Conservation (phyloP, 2,113 vertebrate genomes). For the Etheostoma spectabile region DNA sequence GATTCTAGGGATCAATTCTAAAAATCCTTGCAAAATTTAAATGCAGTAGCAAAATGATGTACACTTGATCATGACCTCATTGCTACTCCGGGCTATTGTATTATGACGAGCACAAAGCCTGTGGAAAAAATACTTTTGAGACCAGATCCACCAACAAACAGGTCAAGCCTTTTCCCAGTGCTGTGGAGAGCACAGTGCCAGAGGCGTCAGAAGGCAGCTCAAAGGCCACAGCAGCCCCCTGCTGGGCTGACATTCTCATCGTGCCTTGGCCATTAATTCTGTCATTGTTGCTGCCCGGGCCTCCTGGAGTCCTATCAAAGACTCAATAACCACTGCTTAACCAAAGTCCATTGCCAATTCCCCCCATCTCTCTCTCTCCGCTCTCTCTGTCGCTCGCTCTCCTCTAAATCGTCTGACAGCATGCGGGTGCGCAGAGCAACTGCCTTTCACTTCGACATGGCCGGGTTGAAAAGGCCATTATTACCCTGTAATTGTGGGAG, state of each 20-base stretch:
- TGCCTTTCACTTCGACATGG: constrained; percentile 72
- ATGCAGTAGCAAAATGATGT: constrained; percentile 2
- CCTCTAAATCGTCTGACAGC: constrained; percentile 70
- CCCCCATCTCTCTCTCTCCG: constrained; percentile 45
- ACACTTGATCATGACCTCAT: constrained; percentile 38
- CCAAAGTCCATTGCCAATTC: constrained; percentile 78
- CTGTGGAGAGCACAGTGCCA: constrained; percentile 76
- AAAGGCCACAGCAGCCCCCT: constrained; percentile 81
- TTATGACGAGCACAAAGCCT: constrained; percentile 46
- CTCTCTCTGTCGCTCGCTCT: constrained; percentile 47
- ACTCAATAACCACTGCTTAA: constrained; percentile 87
- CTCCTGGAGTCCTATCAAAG: constrained; percentile 85
- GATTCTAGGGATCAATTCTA: too few species aligned
- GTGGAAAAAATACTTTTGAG: constrained; percentile 45
- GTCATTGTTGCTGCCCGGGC: constrained; percentile 84
- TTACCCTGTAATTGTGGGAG: constrained; percentile 81
- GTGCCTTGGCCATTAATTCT: constrained; percentile 86
- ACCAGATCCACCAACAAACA: constrained; percentile 70
- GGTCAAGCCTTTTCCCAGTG: constrained; percentile 72
- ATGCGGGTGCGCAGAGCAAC: constrained; percentile 63
- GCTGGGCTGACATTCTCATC: constrained; percentile 85
- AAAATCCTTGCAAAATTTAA: background rate
- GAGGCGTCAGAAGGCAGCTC: constrained; percentile 77
- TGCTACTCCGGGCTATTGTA: constrained; percentile 19
- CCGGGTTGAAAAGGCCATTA: constrained; percentile 77